Percentiles rank a stretch among this genome's conserved stretches.
Conservation (phyloP, 2,113 vertebrate species). For the Piprites chloris region DNA sequence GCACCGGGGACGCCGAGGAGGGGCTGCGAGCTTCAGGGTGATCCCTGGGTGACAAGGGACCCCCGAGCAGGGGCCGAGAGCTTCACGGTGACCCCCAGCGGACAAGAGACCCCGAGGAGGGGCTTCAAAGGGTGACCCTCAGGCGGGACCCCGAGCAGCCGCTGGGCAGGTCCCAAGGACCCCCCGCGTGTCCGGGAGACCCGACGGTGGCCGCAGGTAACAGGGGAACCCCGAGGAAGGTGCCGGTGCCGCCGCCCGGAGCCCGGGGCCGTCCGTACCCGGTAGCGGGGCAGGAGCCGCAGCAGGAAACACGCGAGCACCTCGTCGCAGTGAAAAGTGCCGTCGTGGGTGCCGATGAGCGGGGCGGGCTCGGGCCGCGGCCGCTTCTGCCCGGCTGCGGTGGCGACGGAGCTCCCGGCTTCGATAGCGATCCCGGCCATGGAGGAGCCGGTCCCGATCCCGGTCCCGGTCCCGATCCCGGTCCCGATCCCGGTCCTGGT, state of each 20-base stretch:
- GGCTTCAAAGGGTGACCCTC: too few species aligned
- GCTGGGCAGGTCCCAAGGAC: too few species aligned
- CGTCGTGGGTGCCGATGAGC: conserved; percentile 90
- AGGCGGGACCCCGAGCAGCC: too few species aligned
- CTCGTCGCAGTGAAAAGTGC: conserved; percentile 94
- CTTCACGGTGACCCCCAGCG: too few species aligned
- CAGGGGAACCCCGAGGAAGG: too few species aligned
- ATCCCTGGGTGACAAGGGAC: too few species aligned
- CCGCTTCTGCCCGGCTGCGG: not conserved
- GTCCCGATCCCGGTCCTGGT: not conserved
- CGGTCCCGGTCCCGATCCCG: accelerated
- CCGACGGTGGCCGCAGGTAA: not conserved
- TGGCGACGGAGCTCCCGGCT: accelerated
- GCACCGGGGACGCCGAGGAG: not conserved
- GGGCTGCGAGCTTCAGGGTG: too few species aligned
- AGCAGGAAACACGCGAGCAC: conserved; percentile 89
- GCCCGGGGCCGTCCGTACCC: conserved; percentile 67
- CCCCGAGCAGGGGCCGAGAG: too few species aligned
- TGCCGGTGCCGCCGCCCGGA: too few species aligned
- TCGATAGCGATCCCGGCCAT: accelerated
- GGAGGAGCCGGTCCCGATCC: too few species aligned
- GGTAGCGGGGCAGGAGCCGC: conserved; percentile 84
- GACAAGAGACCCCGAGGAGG: too few species aligned
- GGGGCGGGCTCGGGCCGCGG: not conserved
- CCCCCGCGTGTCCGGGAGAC: too few species aligned